Evolutionary conservation across 2,113 vertebrate species (phyloP).

Genomic region (Leucoraja erinaceus): DNA sequence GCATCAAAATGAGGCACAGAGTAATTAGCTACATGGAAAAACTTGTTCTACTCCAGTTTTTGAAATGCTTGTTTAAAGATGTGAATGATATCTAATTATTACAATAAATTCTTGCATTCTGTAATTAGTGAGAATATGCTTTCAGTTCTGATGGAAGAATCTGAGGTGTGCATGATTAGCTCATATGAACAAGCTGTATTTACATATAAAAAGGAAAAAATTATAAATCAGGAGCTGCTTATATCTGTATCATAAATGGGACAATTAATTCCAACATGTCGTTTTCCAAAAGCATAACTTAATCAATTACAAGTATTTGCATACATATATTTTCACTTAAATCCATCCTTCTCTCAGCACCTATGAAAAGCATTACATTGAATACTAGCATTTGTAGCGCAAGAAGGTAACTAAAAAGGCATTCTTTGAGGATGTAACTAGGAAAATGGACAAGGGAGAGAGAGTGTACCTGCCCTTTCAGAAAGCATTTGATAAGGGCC

Average conservation of each 20-base stretch:
- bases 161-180: background rate
- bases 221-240: background rate
- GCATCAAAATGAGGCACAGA: background rate
- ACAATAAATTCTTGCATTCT: background rate
- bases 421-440: no score
- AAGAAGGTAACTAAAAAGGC: background rate
- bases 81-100: background rate
- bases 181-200: background rate
- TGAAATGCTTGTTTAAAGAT: background rate
- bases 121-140: background rate
- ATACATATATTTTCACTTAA: background rate
- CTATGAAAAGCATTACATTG: background rate
- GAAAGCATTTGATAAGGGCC: no score
- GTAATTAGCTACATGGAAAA: background rate
- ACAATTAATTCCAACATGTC: background rate
- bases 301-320: background rate
- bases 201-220: background rate
- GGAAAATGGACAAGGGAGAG: no score
- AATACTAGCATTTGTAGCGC: background rate
- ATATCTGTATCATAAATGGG: background rate
- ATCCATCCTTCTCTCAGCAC: background rate
- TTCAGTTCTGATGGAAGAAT: background rate
- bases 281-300: background rate
- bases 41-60: background rate
- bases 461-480: no score